Conservation (phyloP, 2,888 invertebrate genomes). For the Trissolcus brochymenae region DNA sequence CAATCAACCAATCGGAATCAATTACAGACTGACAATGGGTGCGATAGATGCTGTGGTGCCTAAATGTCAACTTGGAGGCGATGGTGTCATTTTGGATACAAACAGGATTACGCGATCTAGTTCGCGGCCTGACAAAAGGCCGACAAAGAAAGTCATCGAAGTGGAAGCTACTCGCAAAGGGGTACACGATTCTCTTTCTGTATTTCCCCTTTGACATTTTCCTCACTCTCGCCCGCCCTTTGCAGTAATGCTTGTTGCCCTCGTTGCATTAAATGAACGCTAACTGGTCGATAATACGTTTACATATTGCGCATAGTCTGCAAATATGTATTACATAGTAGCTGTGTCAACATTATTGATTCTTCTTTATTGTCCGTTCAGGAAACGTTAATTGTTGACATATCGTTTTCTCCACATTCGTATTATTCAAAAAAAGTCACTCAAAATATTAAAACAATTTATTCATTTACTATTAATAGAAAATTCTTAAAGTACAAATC, state of each 20-base stretch:
- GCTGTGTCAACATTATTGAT: conserved; percentile 47
- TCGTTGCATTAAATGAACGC: conserved; percentile 56
- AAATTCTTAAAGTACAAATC: no score
- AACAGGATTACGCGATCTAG: conserved; percentile 74
- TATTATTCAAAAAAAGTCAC: neutral
- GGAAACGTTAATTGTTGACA: no score
- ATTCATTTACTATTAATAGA: no score
- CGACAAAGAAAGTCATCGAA: conserved; percentile 67
- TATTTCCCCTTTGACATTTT: conserved; percentile 58
- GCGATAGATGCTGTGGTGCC: conserved; percentile 64
- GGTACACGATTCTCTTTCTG: conserved; percentile 55
- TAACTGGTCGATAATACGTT: conserved; percentile 57
- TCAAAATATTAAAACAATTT: no score
- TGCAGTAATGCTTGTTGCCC: conserved; percentile 59
- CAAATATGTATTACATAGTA: conserved; percentile 48
- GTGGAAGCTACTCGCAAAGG: conserved; percentile 60
- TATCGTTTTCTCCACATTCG: neutral
- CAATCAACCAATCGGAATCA: conserved; percentile 76
- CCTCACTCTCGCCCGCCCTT: conserved; percentile 60
- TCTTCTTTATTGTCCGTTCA: conserved; percentile 4
- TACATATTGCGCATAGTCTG: conserved; percentile 51
- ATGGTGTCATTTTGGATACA: conserved; percentile 75
- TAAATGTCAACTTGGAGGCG: conserved; percentile 73
- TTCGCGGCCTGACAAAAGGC: conserved; percentile 73
- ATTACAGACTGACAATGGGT: conserved; percentile 73